Percentiles rank a stretch among this genome's conserved stretches.
Evolutionary conservation across 2,797 vertebrate genomes (phyloP).

Genomic region (Odontamblyopus rebecca): DNA sequence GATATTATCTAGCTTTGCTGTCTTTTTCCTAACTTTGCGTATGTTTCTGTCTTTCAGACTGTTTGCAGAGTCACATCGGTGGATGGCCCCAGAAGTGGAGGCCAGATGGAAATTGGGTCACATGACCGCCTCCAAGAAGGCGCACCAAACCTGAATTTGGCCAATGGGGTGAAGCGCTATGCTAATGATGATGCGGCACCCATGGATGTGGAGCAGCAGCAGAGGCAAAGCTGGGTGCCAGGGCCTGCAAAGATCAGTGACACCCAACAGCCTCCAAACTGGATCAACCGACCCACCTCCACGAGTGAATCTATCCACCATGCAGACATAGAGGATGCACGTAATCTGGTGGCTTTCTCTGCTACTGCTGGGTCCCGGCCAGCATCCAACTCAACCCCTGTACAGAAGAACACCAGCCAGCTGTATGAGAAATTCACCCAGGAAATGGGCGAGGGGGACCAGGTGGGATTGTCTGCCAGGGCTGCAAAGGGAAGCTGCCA

Average conservation of each 20-base stretch:
- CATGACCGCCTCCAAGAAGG: conserved; percentile 93
- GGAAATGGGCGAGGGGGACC: conserved; percentile 79
- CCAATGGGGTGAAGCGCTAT: conserved; percentile 85
- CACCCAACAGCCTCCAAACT: conserved; percentile 64
- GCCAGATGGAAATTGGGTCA: conserved; percentile 99
- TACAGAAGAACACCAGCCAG: conserved; percentile 75
- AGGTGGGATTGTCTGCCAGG: conserved; percentile 52
- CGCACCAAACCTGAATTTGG: conserved; percentile 83
- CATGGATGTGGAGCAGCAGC: conserved; percentile 67
- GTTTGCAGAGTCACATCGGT: conserved; percentile 85
- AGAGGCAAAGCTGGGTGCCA: conserved; percentile 68
- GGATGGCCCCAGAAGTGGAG: conserved; percentile 97
- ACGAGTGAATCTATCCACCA: conserved; percentile 65
- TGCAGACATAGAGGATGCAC: conserved; percentile 88
- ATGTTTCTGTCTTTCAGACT: conserved; percentile 77
- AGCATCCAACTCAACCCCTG: conserved; percentile 69
- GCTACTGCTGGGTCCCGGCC: conserved; percentile 87
- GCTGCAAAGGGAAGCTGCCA: conserved; percentile 51
- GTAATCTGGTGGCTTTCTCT: conserved; percentile 92
- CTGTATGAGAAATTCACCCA: conserved; percentile 91
- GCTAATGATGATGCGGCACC: conserved; percentile 65
- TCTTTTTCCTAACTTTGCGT: conserved; percentile 16
- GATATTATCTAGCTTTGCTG: conserved; percentile 1
- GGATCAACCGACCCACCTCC: conserved; percentile 56
- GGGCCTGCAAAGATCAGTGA: conserved; percentile 66